Evolutionary conservation across 2,888 invertebrate species (phyloP), one percentile per base, ranked within the genome.

Genomic region (Pollenia angustigena): DNA sequence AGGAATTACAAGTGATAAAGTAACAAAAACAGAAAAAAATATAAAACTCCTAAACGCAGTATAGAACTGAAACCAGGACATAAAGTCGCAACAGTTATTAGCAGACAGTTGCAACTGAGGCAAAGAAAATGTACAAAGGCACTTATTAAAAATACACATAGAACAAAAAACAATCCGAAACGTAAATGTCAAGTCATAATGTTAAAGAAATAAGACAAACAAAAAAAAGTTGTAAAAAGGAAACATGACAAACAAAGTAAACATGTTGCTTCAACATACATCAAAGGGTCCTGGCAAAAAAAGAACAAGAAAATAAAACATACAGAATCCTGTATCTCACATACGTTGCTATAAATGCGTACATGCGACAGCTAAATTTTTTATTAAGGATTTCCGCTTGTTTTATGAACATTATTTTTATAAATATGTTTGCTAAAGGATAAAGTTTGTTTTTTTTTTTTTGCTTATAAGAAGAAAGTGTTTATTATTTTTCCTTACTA

Each of bases 341-440:
- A 72, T 50, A 78, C 85, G 88, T 74, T 88, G 84, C 83, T 88
- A 88, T 62, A 1, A 85, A 72, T 72, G 50, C 78, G 58, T 74
- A 44, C 40, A 50, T 64, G 60, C 40, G 64, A 58, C 48, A 68
- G 64, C 48, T 42, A 52, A 54, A 83, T 76, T 54, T 83, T 76
- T 90, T 90, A 89, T 90, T 90, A 88, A 89, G 90, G 89, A 89
- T 89, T 90, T 90, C 90, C 90, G 89, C 88, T 90, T 88, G 85
- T 88, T 87, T 87, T 86, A 64, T 81, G 71, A 85, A 74, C 64
- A 71, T 85, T 88, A 32, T 32, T 6, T 32, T 4, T 32, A 32
- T 32, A 85, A 82, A 76, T 84, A 71, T 88, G 68, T 88, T 81
- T 88, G 81, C 44, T 76, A 48, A 75, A 64, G 69, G 58, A 75